These are phyloP conservation scores for Telenomus remus DNA, from an alignment of 1,140 invertebrate genomes.

Conservation along the genomic window DNA sequence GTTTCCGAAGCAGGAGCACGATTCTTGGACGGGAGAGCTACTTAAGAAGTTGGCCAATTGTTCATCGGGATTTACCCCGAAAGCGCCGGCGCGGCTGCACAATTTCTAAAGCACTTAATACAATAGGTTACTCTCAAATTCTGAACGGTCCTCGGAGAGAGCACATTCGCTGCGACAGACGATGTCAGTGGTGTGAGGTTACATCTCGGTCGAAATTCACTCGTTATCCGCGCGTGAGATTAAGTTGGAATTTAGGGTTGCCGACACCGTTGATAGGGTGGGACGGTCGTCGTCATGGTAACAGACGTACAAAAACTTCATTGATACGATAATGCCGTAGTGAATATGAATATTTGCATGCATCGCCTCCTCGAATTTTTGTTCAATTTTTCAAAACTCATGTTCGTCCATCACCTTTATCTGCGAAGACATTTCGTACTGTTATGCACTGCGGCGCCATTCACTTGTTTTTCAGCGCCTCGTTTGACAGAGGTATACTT, in stretches of 20 bases:
- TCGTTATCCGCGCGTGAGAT: constrained; percentile 44
- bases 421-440: too few species aligned
- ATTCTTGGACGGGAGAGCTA: constrained; percentile 10
- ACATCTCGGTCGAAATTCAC: constrained; percentile 40
- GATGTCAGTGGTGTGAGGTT: constrained; percentile 25
- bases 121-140: constrained; percentile 49
- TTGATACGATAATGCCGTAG: constrained; percentile 57
- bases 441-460: too few species aligned
- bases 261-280: constrained; percentile 57
- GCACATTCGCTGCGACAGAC: constrained; percentile 20
- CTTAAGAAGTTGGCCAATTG: constrained; percentile 38
- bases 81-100: constrained; percentile 9
- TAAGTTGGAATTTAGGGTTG: constrained; percentile 59
- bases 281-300: constrained; percentile 61
- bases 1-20: constrained; percentile 6
- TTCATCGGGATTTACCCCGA: constrained; percentile 15
- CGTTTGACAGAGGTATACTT: too few species aligned
- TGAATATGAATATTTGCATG: constrained; percentile 47
- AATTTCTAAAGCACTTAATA: constrained; percentile 36
- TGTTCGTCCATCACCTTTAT: background rate
- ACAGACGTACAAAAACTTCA: constrained; percentile 67
- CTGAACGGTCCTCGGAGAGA: constrained; percentile 40
- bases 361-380: constrained; percentile 11
- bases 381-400: constrained; percentile 27
- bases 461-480: too few species aligned